These are phyloP conservation scores for Thaumatotibia leucotreta DNA, from an alignment of 1,140 invertebrate genomes.

Conservation along the genomic window DNA sequence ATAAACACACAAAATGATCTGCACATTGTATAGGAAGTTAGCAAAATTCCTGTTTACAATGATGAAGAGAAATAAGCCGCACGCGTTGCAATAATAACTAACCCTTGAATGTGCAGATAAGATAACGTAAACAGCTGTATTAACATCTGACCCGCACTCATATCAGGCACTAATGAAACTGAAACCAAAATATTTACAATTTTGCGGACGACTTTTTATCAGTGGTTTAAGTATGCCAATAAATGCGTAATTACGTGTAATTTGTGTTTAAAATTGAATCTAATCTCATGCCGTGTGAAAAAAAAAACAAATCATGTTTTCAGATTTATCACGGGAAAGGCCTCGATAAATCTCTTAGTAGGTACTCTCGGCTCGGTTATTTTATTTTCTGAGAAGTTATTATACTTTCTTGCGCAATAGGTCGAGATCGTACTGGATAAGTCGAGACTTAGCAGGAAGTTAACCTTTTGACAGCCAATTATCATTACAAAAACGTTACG, in stretches of 20 bases:
- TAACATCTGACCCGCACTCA: background rate
- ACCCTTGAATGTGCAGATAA: background rate
- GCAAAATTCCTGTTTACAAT: background rate
- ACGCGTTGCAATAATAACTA: background rate
- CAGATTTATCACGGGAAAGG: too few relatives aligned
- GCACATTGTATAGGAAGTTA: too few relatives aligned
- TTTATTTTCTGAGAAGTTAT: too few relatives aligned
- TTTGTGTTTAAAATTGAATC: background rate
- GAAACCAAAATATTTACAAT: background rate
- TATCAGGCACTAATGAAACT: background rate
- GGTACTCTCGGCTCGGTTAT: too few relatives aligned
- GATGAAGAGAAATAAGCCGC: background rate
- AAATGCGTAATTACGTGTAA: background rate
- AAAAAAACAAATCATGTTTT: background rate
- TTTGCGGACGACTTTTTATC: conserved; percentile 5
- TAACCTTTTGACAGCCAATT: too few relatives aligned
- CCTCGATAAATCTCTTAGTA: too few relatives aligned
- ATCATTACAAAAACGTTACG: too few relatives aligned
- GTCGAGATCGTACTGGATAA: too few relatives aligned
- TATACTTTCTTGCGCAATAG: too few relatives aligned
- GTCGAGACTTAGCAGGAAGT: too few relatives aligned
- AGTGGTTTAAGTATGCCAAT: background rate
- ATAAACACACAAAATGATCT: too few relatives aligned
- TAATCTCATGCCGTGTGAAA: background rate
- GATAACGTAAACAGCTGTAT: background rate